Evolutionary conservation across 2,113 vertebrate species (phyloP), one percentile per base, ranked within the genome.

Genomic region (Oncorhynchus clarkii): DNA sequence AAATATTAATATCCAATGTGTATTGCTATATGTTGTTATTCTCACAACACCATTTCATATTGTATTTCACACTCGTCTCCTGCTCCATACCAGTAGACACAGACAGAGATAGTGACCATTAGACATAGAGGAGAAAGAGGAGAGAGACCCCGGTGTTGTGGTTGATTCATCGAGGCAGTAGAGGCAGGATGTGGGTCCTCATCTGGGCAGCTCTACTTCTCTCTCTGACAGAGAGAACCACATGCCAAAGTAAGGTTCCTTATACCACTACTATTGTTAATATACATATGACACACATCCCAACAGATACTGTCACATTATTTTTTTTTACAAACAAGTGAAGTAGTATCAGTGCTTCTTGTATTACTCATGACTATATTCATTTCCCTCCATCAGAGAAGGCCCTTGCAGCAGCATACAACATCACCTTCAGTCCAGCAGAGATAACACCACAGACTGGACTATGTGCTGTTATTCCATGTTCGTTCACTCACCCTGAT

Each of bases 401-500:
- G 22, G 5, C 6, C 8, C 1, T 3, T 7, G 0, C 51, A 54
- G 3, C 1, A 18, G 1, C 9, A 45, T 3, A 1, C 8, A 45
- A 9, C 9, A 45, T 82, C 67, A 57, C 26, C 65, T 48, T 85
- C 0, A 39, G 0, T 67, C 59, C 76, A 1, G 73, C 7, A 51
- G 31, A 57, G 3, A 76, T 85, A 34, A 84, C 31, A 59, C 79
- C 82, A 5, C 82, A 87, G 54, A 80, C 71, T 48, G 88, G 88
- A 49, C 87, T 89, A 73, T 89, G 88, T 77, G 72, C 68, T 16
- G 80, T 86, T 68, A 83, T 91, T 13, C 84, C 82, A 0, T 91
- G 89, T 48, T 85, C 67, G 24, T 87, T 16, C 74, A 66, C 1
- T 0, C 31, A 79, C 2, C 0, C 0, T 1, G 0, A 0, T 22